Base-by-base conservation (phyloP, 1,140 invertebrate species). In the Limonius californicus region DNA sequence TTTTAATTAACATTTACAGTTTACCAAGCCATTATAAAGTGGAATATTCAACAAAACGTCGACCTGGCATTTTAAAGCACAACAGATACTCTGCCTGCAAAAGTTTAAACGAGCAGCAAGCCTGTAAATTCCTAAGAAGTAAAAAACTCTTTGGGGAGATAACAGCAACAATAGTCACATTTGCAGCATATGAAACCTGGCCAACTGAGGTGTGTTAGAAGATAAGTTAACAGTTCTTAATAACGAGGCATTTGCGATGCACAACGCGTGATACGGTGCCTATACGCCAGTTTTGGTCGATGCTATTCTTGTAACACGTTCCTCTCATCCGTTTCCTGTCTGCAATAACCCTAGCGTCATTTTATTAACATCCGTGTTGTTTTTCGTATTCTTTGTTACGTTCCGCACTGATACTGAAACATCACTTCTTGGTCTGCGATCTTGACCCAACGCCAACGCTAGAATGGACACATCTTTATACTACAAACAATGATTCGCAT, bases 301-400 rank as follows among this genome's bases (percentile, higher is more conserved):
- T 50, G 20, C 45, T 50, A 50, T 50, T 50, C 45, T 50, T 50
- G 19, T 18, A 50, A 7, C 45, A 50, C 45, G 45, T 50, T 21
- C 45, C 14, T 50, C 20, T 21, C 45, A 50, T 50, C 45, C 45
- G 45, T 50, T 50, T 50, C 45, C 45, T 16, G 45, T 21, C 45
- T 21, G 20, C 16, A 50, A 50, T 50, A 50, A 19, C 45, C 45
- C 45, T 14, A 39, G n/a, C 35, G 35, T 14, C n/a, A 50, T 18
- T 50, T 50, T 50, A 50, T 50, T 50, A 50, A 50, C 45, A 50
- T 50, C 45, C 45, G 45, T 18, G 20, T 50, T 39, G n/a, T 39
- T 12, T 45, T 45, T 4, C 45, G 15, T 50, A 50, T 50, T 50
- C 45, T 50, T 50, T 21, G 45, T 18, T 19, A 19, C 7, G 16